Base-by-base conservation (phyloP, 2,113 vertebrate species). In the Esox niger region DNA sequence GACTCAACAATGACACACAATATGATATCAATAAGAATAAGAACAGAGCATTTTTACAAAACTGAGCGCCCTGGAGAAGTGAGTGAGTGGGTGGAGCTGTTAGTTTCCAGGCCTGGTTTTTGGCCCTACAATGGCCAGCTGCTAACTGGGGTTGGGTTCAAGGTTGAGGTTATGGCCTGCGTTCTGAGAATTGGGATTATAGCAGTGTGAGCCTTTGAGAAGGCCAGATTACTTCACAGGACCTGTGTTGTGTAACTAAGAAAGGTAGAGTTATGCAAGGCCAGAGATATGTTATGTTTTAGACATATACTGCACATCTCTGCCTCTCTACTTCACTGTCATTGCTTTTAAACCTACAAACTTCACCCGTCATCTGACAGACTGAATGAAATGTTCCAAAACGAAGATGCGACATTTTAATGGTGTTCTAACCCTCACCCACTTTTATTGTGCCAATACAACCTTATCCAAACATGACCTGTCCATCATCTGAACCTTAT, bases 271-370 rank as follows among this genome's bases (percentile, higher is more conserved):
- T 61, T 32, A 61, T n/a, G 33, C 58, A 61, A 61, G 56, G n/a
- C 15, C 47, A 84, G 73, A 68, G 75, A 62, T 68, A 68, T 70
- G 78, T 78, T 78, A 69, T 66, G 76, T 15, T 74, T 72, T 25
- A 43, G 38, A 43, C 38, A 43, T 71, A 69, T 62, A 27, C 70
- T 79, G 46, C 67, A 64, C 63, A 54, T 66, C 70, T 66, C n/a
- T n/a, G n/a, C n/a, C n/a, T n/a, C 17, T 17, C 17, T 43, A 43
- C 38, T 17, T 43, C 38, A 15, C 38, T 43, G 13, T 43, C 15
- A 43, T 43, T 43, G 38, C 4, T 10, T 4, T 43, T 43, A 43
- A 43, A 17, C 13, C 11, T 43, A 15, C 38, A 43, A 43, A 17
- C 38, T 4, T 43, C 38, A 0, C 38, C 38, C 13, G 17, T 5